Evolutionary conservation across 2,113 vertebrate genomes (phyloP), one percentile per base, ranked within the genome.

Genomic region (Epinephelus moara): DNA sequence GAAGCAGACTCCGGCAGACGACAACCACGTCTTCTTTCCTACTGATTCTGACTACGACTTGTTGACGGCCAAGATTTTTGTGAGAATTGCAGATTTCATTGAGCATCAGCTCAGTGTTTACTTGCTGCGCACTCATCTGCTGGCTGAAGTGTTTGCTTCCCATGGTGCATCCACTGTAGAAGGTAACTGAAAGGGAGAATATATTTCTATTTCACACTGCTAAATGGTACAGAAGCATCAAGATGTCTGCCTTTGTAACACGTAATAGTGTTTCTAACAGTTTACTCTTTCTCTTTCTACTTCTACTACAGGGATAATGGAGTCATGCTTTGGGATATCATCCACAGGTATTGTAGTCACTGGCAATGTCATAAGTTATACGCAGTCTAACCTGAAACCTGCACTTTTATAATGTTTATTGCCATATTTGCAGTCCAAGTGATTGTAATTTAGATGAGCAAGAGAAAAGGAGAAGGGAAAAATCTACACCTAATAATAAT

Each of bases 31-130:
- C 78, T 96, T 96, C 87, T 37, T 94, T 60, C 95, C 95, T 9
- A 90, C 91, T 18, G 95, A 96, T 50, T 77, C 82, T 4, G 76
- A 92, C 56, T 92, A 94, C 4, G 94, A 95, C 82, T 96, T 95
- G 96, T 84, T 96, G 86, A 63, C 92, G 66, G 95, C 95, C 57
- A 96, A 96, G 88, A 88, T 52, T 6, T 96, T 95, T 92, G 95
- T 96, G 49, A 90, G 93, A 67, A 95, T 87, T 78, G 89, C 95
- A 8, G 94, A 96, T 63, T 96, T 95, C 81, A 90, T 37, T 0
- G 56, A 94, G 5, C 96, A 96, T 30, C 79, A 96, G 62, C 89
- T 96, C 19, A 92, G 90, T 0, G 75, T 47, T n/a, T 96, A 96
- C 81, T 7, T 37, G 33, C 33, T 37, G 42, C 11, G 0, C 42